phyloP scores from a whole-genome alignment of 2,113 vertebrate species.

The Grantiella picta region DNA sequence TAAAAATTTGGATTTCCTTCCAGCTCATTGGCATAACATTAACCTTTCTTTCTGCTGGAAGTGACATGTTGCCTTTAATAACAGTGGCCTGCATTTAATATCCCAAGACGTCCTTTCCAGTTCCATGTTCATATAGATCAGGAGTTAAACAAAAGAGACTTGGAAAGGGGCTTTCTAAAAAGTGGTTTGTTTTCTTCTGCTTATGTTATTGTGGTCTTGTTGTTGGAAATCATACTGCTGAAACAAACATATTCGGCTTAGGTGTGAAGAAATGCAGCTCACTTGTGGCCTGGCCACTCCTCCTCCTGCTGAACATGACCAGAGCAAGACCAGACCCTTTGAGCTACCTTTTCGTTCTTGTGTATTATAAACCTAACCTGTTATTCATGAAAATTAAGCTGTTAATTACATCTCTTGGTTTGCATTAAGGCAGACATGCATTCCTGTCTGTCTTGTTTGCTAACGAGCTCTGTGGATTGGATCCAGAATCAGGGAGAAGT shows the following conservation, averaged over 20 bases:
- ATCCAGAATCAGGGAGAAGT: neutral
- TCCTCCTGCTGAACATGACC: neutral
- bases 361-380: neutral
- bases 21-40: neutral
- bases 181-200: neutral
- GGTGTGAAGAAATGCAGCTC: neutral
- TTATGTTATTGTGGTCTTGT: neutral
- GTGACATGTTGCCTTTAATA: neutral
- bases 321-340: neutral
- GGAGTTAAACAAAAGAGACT: neutral
- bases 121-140: neutral
- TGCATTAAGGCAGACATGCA: neutral
- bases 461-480: neutral
- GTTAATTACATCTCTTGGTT: neutral
- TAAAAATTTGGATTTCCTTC: slow-evolving; percentile 40
- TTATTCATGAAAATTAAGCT: neutral
- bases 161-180: neutral
- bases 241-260: neutral
- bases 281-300: neutral
- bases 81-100: neutral
- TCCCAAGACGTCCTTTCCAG: neutral
- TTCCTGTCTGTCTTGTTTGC: neutral
- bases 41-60: neutral
- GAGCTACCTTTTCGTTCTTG: neutral
- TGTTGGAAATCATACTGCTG: neutral